Evolutionary conservation across 2,888 invertebrate species (phyloP).

Genomic region (Sphaerophoria taeniata): DNA sequence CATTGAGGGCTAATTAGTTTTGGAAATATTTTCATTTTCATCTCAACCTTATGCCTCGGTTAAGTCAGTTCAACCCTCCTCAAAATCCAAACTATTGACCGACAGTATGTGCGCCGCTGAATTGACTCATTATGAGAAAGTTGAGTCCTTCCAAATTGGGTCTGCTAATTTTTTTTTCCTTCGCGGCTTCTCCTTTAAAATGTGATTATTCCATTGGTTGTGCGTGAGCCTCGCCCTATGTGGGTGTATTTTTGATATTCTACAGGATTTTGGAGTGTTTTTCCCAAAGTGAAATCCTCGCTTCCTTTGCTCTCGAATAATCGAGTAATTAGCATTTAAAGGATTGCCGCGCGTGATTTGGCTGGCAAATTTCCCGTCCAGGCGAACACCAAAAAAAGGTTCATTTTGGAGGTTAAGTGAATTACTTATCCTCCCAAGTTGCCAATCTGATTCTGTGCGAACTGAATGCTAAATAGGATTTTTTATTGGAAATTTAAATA

Average conservation of each 20-base stretch:
- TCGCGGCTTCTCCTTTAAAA: background rate
- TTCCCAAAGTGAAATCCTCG: constrained; percentile 12
- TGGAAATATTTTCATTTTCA: constrained; percentile 59
- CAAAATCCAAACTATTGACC: background rate
- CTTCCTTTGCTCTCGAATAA: constrained; percentile 64
- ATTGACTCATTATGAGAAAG: constrained; percentile 36
- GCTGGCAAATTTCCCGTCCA: constrained; percentile 34
- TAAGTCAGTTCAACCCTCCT: background rate
- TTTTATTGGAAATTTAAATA: constrained; percentile 31
- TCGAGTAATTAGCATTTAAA: constrained; percentile 73
- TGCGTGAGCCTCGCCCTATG: background rate
- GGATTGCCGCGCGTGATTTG: constrained; percentile 64
- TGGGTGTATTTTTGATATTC: constrained; percentile 24
- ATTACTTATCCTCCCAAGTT: constrained; percentile 45
- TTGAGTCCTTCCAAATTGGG: constrained; percentile 62
- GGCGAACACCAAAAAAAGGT: constrained; percentile 37
- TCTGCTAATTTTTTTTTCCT: background rate
- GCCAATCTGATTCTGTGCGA: constrained; percentile 51
- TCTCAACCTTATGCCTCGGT: background rate
- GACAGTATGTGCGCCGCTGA: constrained; percentile 35
- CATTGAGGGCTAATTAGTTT: constrained; percentile 66
- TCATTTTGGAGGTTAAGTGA: constrained; percentile 55
- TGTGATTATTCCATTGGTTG: background rate
- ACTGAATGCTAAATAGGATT: constrained; percentile 57
- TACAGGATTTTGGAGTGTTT: constrained; percentile 27